Conservation (phyloP, 2,888 invertebrate species). For the Mesodorylaimus sp. region DNA sequence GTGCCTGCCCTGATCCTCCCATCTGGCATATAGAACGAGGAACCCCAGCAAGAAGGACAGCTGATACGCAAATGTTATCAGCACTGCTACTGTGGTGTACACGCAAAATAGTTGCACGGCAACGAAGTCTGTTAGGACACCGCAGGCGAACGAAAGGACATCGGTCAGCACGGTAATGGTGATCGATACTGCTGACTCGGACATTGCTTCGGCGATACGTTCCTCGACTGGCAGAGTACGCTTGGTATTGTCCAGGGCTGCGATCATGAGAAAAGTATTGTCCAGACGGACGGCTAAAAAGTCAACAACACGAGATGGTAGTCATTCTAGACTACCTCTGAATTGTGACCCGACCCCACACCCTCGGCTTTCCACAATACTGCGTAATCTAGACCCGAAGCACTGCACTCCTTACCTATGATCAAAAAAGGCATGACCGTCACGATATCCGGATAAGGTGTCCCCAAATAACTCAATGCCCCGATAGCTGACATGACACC, state of each 20-base stretch:
- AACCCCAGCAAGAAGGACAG: slow-evolving; percentile 77
- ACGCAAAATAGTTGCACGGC: slow-evolving; percentile 79
- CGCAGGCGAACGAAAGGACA: slow-evolving; percentile 40
- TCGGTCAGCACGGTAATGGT: slow-evolving; percentile 78
- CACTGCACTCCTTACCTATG: slow-evolving; percentile 69
- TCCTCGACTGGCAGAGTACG: slow-evolving; percentile 48
- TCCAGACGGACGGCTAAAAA: slow-evolving; percentile 50
- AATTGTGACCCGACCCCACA: too few relatives aligned
- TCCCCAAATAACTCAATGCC: slow-evolving; percentile 62
- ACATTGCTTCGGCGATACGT: slow-evolving; percentile 63
- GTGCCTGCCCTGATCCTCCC: slow-evolving; percentile 65
- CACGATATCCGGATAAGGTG: slow-evolving; percentile 77
- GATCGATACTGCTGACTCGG: slow-evolving; percentile 76
- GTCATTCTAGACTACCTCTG: too few relatives aligned
- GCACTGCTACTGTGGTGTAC: slow-evolving; percentile 72
- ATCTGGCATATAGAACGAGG: slow-evolving; percentile 65
- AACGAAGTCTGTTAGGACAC: slow-evolving; percentile 71
- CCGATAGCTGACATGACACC: slow-evolving; percentile 72
- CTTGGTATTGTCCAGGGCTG: slow-evolving; percentile 73
- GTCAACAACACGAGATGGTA: too few relatives aligned
- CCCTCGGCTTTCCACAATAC: too few relatives aligned
- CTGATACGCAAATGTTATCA: slow-evolving; percentile 71
- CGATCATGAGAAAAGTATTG: slow-evolving; percentile 85
- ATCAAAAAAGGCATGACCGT: slow-evolving; percentile 77
- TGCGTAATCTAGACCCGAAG: too few relatives aligned